Evolutionary conservation across 2,113 vertebrate genomes (phyloP).

Genomic region (Reinhardtius hippoglossoides): DNA sequence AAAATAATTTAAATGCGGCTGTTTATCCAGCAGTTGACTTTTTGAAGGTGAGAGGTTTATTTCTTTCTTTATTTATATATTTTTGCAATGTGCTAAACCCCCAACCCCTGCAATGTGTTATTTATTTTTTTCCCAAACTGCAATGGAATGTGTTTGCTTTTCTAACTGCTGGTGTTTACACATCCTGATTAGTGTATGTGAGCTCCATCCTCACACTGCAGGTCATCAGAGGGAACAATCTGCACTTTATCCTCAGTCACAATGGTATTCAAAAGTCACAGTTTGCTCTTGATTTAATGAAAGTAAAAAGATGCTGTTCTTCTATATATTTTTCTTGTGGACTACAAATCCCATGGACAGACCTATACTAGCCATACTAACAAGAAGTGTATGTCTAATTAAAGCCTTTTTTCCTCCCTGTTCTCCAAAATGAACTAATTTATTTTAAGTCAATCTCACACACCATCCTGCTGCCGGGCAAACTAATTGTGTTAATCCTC

Average conservation of each 20-base stretch:
- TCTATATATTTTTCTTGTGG: not conserved
- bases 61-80: not conserved
- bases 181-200: too few relatives aligned
- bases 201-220: not conserved
- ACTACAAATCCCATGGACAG: not conserved
- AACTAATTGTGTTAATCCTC: too few relatives aligned
- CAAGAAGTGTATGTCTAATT: too few relatives aligned
- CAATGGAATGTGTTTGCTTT: not conserved
- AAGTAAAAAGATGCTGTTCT: not conserved
- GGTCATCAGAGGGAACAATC: slow-evolving; percentile 1
- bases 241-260: too few relatives aligned
- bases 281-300: not conserved
- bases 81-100: not conserved
- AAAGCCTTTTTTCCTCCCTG: too few relatives aligned
- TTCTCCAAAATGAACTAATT: too few relatives aligned
- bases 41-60: slow-evolving; percentile 38
- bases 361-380: too few relatives aligned
- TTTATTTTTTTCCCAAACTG: too few relatives aligned
- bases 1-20: not conserved
- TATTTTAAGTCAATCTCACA: too few relatives aligned
- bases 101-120: too few relatives aligned
- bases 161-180: not conserved
- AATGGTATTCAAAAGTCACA: not conserved
- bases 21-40: slow-evolving; percentile 17
- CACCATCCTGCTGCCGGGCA: too few relatives aligned